phyloP scores from a whole-genome alignment of 2,113 vertebrate genomes.

The Rhombomys opimus region DNA sequence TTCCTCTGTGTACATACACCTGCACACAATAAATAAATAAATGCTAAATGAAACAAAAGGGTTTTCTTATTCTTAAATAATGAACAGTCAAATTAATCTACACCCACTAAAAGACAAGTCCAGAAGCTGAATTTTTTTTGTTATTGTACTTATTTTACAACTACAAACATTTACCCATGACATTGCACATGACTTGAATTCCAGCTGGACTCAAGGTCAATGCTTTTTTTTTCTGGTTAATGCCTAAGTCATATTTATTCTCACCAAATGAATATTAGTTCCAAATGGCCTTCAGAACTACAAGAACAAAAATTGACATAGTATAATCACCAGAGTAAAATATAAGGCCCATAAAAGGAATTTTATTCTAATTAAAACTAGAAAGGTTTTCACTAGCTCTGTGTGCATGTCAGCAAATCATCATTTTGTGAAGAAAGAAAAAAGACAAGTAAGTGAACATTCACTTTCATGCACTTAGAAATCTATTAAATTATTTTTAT shows the following conservation, averaged over 20 bases:
- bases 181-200: not conserved
- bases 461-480: not conserved
- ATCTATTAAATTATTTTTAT: conserved; percentile 65
- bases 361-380: conserved; percentile 37
- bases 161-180: not conserved
- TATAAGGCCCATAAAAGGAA: conserved; percentile 54
- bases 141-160: not conserved
- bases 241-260: conserved; percentile 49
- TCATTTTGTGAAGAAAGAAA: conserved; percentile 24
- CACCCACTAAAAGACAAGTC: not conserved
- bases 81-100: not conserved
- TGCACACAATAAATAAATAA: not conserved
- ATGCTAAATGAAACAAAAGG: not conserved
- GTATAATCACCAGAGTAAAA: conserved; percentile 66
- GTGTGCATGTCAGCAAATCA: conserved; percentile 35
- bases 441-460: not conserved
- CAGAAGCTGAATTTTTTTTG: not conserved
- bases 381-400: conserved; percentile 44
- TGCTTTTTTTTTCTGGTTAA: not conserved
- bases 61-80: not conserved
- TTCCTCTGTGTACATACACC: not conserved
- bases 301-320: conserved; percentile 56
- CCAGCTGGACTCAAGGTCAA: not conserved
- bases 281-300: conserved; percentile 23
- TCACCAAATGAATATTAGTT: not conserved